Base-by-base conservation (phyloP, 2,113 vertebrate species). In the Tyrannus savana region DNA sequence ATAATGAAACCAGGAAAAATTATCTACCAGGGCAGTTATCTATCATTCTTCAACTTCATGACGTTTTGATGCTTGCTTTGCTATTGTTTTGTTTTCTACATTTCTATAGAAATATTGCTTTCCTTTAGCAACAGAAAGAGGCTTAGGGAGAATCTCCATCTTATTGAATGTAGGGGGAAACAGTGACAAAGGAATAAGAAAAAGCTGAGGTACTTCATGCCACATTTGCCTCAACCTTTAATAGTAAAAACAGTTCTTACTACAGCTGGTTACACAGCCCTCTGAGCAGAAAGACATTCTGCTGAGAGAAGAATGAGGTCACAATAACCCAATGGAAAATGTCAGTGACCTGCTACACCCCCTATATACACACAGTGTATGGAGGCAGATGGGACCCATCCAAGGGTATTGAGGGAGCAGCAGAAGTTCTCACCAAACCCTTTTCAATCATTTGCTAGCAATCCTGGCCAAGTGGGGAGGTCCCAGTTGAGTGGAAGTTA, bases 291-390 rank as follows among this genome's bases (percentile, higher is more conserved):
- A 55, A 53, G 53, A 19, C 14, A 66, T 39, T 39, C 19, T 47
- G 8, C 44, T 25, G 17, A 24, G 66, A 47, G 17, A 46, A 68
- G 44, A 49, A 49, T 49, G 46, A 68, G 35, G 24, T 7, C 10
- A 15, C 28, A 16, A 1, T n/a, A 39, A 74, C 7, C 28, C 69
- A 39, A 14, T 13, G 33, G 23, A 15, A 24, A 74, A 24, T 46
- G 53, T 14, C 2, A 6, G 6, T 5, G 4, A 52, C 19, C 53
- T n/a, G 17, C 21, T 42, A 12, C 14, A 49, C 5, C 27, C 27
- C 13, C 39, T 39, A 15, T 0, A 24, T 3, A 24, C 23, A 28
- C 6, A 41, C 9, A 52, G 22, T 14, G 22, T 50, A 19, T 37
- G 37, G 27, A 66, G 9, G 17, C 21, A 18, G 22, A 14, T 64